These are phyloP conservation scores for Alca torda DNA, from an alignment of 2,797 vertebrate genomes.

Conservation along the genomic window DNA sequence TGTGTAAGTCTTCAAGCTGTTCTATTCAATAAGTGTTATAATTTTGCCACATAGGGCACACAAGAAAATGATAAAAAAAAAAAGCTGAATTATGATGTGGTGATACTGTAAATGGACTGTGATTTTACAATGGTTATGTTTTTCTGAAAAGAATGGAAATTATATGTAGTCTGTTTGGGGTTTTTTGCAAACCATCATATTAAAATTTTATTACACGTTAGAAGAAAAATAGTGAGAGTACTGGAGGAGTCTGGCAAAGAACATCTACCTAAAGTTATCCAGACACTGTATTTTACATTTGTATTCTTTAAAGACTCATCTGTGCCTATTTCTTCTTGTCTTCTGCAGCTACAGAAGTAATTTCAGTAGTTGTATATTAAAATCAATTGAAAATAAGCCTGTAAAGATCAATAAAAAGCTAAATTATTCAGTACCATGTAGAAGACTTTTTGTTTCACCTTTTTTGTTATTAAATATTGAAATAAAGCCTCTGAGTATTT, in stretches of 20 bases:
- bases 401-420: constrained; percentile 34
- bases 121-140: not conserved
- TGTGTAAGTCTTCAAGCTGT: constrained; percentile 14
- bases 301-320: not conserved
- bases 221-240: not conserved
- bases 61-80: not conserved
- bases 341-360: not conserved
- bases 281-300: not conserved
- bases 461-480: constrained; percentile 13
- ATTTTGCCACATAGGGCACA: not conserved
- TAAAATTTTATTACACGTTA: not conserved
- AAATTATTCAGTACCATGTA: not conserved
- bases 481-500: not conserved
- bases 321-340: not conserved
- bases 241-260: not conserved
- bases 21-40: not conserved
- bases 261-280: not conserved
- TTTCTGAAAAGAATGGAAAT: not conserved
- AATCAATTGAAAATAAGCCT: constrained; percentile 24
- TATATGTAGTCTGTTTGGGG: not conserved
- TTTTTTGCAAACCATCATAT: not conserved
- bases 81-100: not conserved
- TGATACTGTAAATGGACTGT: not conserved
- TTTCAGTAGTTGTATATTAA: not conserved
- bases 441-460: not conserved